Evolutionary conservation across 2,113 vertebrate species (phyloP), one percentile per base, ranked within the genome.

Genomic region (Hyperoodon ampullatus): DNA sequence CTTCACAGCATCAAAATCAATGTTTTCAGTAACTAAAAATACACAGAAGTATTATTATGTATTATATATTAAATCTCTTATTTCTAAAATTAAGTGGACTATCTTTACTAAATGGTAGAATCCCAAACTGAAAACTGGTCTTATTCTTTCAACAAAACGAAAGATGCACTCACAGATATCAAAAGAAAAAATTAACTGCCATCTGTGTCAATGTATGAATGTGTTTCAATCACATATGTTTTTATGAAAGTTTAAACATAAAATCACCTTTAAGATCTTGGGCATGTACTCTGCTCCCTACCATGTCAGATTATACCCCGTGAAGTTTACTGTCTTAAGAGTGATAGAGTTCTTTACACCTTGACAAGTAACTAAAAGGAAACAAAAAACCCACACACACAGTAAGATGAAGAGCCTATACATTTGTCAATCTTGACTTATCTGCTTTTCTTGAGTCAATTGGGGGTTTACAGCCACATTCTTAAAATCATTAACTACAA

Each of bases 301-400:
- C 99, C 99, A 99, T 0, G 99, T 99, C 65, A 99, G 98, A 98
- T 98, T 99, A 98, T 99, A 99, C 71, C 99, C 99, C 1, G 99
- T 99, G 96, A 99, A 99, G 98, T 99, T 99, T 85, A 99, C 93
- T 2, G 96, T 99, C 98, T 98, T 99, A 97, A 99, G 99, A 82
- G 97, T 98, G 90, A 98, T 12, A 24, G 99, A 99, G 97, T 99
- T 99, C 97, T 99, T 99, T 83, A 99, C 98, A 97, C 99, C 99
- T 98, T 99, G 99, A 98, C 99, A 99, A 98, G 99, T 98, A 83
- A 98, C 99, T 97, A 90, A 97, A 98, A 92, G 86, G 97, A 53
- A 97, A 19, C 39, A 39, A 39, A 39, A 39, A 39, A 39, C 3
- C 3, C 39, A 39, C 39, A 39, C 39, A 39, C 39, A 39, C 39